Conservation (phyloP, 2,797 vertebrate species). For the Anolis apletophallus region DNA sequence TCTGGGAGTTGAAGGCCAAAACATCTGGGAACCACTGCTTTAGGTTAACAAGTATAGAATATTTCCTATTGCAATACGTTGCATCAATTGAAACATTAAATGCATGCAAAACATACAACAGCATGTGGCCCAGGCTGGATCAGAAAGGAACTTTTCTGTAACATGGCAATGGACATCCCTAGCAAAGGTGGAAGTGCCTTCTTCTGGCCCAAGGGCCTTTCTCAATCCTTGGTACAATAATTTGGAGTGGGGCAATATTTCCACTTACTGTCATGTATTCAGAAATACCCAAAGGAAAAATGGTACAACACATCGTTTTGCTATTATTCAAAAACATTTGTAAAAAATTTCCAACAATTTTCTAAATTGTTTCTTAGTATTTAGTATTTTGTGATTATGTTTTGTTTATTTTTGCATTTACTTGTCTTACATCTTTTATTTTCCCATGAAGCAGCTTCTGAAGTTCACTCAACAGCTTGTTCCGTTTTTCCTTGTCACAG, state of each 20-base stretch:
- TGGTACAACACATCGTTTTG: neutral
- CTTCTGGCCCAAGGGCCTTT: neutral
- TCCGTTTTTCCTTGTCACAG: conserved; percentile 82
- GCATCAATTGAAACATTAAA: neutral
- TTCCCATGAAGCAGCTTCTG: conserved; percentile 89
- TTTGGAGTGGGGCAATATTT: neutral
- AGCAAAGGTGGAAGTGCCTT: neutral
- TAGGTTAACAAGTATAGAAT: too few species aligned
- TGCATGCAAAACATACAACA: neutral
- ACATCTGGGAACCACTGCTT: too few species aligned
- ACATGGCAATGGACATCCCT: neutral
- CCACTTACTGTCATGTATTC: neutral
- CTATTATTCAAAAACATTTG: too few species aligned
- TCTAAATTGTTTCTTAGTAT: too few species aligned
- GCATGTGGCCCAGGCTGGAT: neutral
- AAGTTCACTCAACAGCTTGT: conserved; percentile 87
- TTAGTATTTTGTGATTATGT: too few species aligned
- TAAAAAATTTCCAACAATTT: too few species aligned
- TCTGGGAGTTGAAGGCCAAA: too few species aligned
- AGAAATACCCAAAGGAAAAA: neutral
- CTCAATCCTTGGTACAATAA: neutral
- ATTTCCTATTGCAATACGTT: neutral
- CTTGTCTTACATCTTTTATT: conserved; percentile 84
- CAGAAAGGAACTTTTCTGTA: neutral
- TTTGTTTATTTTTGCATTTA: neutral